Evolutionary conservation across 2,797 vertebrate species (phyloP).

Genomic region (Steatocranus sp.): DNA sequence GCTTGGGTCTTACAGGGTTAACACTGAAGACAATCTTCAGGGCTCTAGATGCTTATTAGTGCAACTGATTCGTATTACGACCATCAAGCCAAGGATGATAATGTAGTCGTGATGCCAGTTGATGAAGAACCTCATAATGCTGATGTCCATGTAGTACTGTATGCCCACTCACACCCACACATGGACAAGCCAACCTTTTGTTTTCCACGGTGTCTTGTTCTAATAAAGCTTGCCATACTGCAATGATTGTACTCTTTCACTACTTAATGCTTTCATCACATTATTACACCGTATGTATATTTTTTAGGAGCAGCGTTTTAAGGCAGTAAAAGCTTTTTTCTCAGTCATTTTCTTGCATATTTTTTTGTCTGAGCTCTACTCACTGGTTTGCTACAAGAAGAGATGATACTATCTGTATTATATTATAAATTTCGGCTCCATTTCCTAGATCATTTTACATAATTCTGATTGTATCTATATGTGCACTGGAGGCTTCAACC

Average conservation of each 20-base stretch:
- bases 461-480: background rate
- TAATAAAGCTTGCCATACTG: background rate
- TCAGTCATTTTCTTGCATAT: background rate
- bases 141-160: background rate
- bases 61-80: background rate
- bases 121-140: background rate
- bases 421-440: background rate
- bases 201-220: background rate
- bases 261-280: background rate
- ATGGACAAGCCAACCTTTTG: background rate
- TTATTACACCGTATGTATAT: background rate
- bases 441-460: background rate
- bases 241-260: background rate
- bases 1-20: background rate
- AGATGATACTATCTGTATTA: background rate
- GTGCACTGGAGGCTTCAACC: background rate
- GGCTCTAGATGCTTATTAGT: background rate
- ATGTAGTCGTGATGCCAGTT: background rate
- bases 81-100: background rate
- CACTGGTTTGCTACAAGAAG: background rate
- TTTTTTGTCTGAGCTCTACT: background rate
- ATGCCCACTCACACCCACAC: background rate
- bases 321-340: background rate
- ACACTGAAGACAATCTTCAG: background rate
- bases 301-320: fast-evolving